Conservation (phyloP, 2,888 invertebrate species). For the Sphinx pinastri region DNA sequence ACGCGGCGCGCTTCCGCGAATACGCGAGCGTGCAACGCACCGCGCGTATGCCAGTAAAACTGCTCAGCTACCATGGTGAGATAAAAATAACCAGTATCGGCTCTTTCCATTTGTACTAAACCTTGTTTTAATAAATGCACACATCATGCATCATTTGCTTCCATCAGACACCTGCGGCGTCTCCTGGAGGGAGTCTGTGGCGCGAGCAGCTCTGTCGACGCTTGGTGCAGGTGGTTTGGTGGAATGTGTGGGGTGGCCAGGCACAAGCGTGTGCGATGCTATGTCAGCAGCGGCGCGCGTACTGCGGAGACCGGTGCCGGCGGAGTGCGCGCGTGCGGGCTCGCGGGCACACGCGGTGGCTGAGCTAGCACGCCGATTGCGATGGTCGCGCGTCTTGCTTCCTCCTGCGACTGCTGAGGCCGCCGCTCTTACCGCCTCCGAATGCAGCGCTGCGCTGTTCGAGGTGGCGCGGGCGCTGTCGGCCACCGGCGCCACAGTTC, state of each 20-base stretch:
- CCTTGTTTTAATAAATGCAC: neutral
- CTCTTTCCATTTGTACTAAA: neutral
- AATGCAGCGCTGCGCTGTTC: constrained; percentile 49
- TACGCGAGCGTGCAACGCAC: constrained; percentile 29
- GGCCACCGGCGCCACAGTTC: constrained; percentile 49
- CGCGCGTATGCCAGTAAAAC: constrained; percentile 8
- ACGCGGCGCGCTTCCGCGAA: constrained; percentile 32
- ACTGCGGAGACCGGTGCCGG: constrained; percentile 42
- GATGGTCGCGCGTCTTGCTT: constrained; percentile 58
- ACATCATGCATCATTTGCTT: neutral
- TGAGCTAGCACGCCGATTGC: constrained; percentile 48
- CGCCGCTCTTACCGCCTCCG: constrained; percentile 28
- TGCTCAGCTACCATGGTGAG: constrained; percentile 14
- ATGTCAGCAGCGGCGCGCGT: constrained; percentile 49
- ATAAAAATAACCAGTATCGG: neutral
- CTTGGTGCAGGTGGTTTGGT: constrained; percentile 49
- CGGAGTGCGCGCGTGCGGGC: constrained; percentile 40
- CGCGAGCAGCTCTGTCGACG: constrained; percentile 51
- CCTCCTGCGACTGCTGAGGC: constrained; percentile 40
- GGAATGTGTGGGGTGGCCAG: constrained; percentile 49
- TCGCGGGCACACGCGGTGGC: constrained; percentile 52
- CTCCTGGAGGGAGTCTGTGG: constrained; percentile 50
- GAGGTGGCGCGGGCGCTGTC: constrained; percentile 45
- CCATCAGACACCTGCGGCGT: constrained; percentile 63
- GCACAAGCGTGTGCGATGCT: constrained; percentile 50